phyloP scores from a whole-genome alignment of 2,113 vertebrate species.

The Rynchops niger region DNA sequence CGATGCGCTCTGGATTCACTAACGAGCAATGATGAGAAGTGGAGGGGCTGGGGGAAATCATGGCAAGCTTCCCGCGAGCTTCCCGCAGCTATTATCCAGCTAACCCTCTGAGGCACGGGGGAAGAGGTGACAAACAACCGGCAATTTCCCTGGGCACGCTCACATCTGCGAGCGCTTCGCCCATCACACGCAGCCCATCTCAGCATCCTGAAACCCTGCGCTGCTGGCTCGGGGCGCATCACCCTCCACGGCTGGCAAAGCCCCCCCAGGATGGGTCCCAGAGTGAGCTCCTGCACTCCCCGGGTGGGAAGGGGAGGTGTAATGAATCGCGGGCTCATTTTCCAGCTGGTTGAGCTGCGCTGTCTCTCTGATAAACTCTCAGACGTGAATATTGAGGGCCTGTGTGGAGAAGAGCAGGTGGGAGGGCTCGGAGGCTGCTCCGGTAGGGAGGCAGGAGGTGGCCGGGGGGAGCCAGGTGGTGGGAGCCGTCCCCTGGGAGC shows the following conservation, averaged over 20 bases:
- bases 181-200: neutral
- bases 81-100: neutral
- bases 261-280: neutral
- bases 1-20: neutral
- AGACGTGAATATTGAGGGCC: neutral
- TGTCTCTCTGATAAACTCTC: conserved; percentile 61
- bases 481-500: neutral
- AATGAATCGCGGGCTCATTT: neutral
- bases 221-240: rapidly evolving
- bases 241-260: rapidly evolving
- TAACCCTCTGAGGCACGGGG: neutral
- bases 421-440: neutral
- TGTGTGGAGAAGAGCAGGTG: neutral
- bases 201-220: neutral
- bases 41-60: neutral
- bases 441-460: neutral
- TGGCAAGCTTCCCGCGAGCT: neutral
- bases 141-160: neutral
- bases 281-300: neutral
- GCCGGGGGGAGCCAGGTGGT: neutral
- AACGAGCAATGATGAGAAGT: neutral
- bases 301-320: neutral
- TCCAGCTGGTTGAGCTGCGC: conserved; percentile 16
- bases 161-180: neutral
- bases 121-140: neutral